Evolutionary conservation across 1,140 invertebrate species (phyloP), one percentile per base, ranked within the genome.

Genomic region (Cecropterus lyciades): DNA sequence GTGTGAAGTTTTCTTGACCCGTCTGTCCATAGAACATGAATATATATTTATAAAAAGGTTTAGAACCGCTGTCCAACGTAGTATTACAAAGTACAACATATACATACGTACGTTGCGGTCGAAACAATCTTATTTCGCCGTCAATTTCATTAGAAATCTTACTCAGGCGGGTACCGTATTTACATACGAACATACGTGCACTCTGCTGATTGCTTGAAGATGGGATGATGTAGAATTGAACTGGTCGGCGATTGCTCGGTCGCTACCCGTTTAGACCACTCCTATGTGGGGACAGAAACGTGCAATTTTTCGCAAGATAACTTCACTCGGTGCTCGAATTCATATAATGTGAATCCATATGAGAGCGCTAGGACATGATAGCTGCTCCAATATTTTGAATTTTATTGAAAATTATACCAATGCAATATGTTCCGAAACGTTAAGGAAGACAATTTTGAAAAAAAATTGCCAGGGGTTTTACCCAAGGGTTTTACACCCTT

Each of bases 101-200:
- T 37, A 37, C 0, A 37, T 30, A 37, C 33, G 3, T 57, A 33
- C 20, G 48, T 33, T 45, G 59, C 55, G 46, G 70, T 72, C 69
- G 75, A 81, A 80, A 77, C 77, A 80, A 79, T 83, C 72, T 76
- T 71, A 78, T 83, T 83, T 87, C 55, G 62, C 74, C 69, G 77
- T 85, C 86, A 83, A 89, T 89, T 86, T 82, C 85, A 85, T 86
- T 89, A 89, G 85, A 84, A 83, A 82, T 81, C 80, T 81, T 70
- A 77, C 70, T 82, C 79, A 68, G 51, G 33, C 17, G 67, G 68
- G 68, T 48, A 49, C 43, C 67, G 51, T 67, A 86, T 85, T 84
- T 85, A 87, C 82, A 82, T 88, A 86, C 66, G 60, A 53, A 52
- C 68, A 65, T 30, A 72, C 65, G 69, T 84, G 79, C 83, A 87